Conservation (phyloP, 2,113 vertebrate species). For the Raja brachyura region DNA sequence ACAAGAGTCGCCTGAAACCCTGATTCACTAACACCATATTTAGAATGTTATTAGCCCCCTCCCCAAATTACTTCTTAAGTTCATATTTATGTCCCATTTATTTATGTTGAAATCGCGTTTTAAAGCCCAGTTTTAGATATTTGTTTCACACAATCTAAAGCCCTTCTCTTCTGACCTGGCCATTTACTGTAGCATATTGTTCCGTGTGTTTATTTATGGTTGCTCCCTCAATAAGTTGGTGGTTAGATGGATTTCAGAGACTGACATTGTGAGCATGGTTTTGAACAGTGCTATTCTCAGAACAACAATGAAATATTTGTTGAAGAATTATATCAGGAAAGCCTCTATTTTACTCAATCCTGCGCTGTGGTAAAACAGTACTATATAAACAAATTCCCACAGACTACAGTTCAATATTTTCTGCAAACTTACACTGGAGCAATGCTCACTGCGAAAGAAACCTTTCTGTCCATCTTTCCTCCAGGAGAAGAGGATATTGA, state of each 20-base stretch:
- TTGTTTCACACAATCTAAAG: background rate
- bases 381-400: slow-evolving; percentile 7
- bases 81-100: background rate
- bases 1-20: background rate
- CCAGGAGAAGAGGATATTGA: background rate
- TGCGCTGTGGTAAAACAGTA: background rate
- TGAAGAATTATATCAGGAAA: slow-evolving; percentile 17
- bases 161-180: background rate
- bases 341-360: slow-evolving; percentile 11
- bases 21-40: background rate
- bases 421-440: slow-evolving; percentile 11
- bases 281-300: slow-evolving; percentile 18
- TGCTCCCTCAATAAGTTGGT: background rate
- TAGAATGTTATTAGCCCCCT: background rate
- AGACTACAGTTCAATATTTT: background rate
- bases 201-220: too few species aligned
- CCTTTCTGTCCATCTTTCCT: background rate
- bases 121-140: background rate
- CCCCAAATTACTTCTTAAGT: background rate
- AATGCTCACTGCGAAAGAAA: slow-evolving; percentile 29
- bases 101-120: background rate
- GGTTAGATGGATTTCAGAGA: slow-evolving; percentile 4
- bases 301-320: slow-evolving; percentile 23
- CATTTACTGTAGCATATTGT: background rate
- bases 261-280: slow-evolving; percentile 1